Evolutionary conservation across 2,797 vertebrate genomes (phyloP).

Genomic region (Cirrhinus molitorella): DNA sequence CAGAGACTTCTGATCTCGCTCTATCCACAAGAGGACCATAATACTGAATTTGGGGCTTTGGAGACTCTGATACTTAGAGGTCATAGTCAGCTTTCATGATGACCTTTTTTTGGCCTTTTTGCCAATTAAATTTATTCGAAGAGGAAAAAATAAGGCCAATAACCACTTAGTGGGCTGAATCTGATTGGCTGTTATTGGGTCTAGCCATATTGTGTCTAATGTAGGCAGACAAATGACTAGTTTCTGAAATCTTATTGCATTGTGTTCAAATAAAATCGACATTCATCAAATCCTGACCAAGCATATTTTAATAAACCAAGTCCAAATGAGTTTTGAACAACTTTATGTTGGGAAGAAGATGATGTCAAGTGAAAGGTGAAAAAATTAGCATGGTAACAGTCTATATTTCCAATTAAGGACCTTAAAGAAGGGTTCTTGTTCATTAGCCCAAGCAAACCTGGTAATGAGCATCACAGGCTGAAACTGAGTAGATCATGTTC

Average conservation of each 20-base stretch:
- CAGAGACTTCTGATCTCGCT: conserved; percentile 14
- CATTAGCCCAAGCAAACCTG: conserved; percentile 11
- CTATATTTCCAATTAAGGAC: neutral
- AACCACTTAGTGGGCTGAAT: too few relatives aligned
- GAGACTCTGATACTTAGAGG: neutral
- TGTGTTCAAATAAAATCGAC: neutral
- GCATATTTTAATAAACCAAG: neutral
- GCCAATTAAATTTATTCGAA: neutral
- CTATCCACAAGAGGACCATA: neutral
- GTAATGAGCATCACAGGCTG: conserved; percentile 27
- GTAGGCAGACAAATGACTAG: too few relatives aligned
- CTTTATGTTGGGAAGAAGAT: neutral
- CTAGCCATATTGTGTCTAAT: neutral
- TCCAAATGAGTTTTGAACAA: neutral
- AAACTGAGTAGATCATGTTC: conserved; percentile 23
- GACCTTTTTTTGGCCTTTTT: conserved; percentile 1
- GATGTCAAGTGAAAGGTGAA: neutral
- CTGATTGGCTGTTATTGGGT: too few relatives aligned
- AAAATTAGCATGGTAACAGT: neutral
- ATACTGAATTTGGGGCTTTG: neutral
- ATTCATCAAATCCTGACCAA: neutral
- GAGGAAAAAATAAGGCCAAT: neutral
- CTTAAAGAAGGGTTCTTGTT: conserved; percentile 7
- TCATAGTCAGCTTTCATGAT: neutral
- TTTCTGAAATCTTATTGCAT: neutral